Percentiles rank a stretch among this genome's conserved stretches.
phyloP scores from a whole-genome alignment of 2,888 invertebrate species.

The Bembecia ichneumoniformis region DNA sequence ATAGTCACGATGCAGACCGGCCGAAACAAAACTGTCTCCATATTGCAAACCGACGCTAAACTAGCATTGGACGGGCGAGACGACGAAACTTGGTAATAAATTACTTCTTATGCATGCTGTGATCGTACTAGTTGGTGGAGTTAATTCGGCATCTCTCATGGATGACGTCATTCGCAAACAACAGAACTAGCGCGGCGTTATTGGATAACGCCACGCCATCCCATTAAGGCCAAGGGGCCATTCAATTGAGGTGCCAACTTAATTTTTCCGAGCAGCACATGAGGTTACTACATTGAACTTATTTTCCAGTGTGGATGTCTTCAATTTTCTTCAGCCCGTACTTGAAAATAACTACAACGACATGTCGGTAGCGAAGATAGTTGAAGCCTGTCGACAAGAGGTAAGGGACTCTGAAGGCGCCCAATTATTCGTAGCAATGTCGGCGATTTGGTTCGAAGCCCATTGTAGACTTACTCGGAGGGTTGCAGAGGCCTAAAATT shows the following conservation, averaged over 20 bases:
- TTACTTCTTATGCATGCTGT: background rate
- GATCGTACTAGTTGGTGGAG: no score
- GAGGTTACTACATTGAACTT: no score
- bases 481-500: no score
- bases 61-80: slow-evolving; percentile 69
- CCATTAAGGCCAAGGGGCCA: no score
- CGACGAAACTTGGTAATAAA: slow-evolving; percentile 82
- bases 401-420: slow-evolving; percentile 22
- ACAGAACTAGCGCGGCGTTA: no score
- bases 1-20: slow-evolving; percentile 78
- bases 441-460: no score
- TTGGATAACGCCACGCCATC: no score
- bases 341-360: slow-evolving; percentile 75
- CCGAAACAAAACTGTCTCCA: slow-evolving; percentile 72
- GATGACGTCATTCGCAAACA: no score
- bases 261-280: no score
- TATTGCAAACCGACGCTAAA: slow-evolving; percentile 73
- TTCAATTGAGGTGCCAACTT: no score
- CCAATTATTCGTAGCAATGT: background rate
- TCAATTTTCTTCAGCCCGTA: slow-evolving; percentile 83
- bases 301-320: slow-evolving; percentile 78
- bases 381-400: slow-evolving; percentile 72
- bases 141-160: no score
- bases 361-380: slow-evolving; percentile 80
- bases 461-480: no score